These are phyloP conservation scores for Leptopterna dolabrata DNA, from an alignment of 2,888 invertebrate genomes.

Conservation along the genomic window DNA sequence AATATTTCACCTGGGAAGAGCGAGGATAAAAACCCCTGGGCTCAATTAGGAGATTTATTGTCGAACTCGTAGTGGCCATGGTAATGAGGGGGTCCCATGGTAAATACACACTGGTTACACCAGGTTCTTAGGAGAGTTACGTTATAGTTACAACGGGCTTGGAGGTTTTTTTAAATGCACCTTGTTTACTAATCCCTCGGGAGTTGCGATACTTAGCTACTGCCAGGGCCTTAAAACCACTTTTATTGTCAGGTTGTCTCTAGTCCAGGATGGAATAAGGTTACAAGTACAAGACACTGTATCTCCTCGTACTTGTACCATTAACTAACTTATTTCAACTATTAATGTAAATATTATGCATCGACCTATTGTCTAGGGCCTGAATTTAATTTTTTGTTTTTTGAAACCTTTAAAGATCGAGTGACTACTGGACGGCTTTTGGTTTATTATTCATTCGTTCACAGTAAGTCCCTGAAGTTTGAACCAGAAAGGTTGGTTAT, in stretches of 20 bases:
- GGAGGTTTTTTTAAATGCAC: not conserved
- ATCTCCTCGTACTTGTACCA: too few species aligned
- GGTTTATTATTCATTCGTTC: too few species aligned
- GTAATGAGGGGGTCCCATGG: not conserved
- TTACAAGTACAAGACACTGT: not conserved
- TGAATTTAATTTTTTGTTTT: too few species aligned
- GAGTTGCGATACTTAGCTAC: not conserved
- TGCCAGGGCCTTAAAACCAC: not conserved
- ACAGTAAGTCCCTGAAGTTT: too few species aligned
- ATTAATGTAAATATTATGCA: too few species aligned
- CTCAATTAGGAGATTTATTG: not conserved
- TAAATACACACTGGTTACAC: not conserved
- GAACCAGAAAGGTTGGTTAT: too few species aligned
- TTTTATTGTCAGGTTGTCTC: not conserved
- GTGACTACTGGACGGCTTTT: too few species aligned
- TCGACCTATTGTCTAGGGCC: too few species aligned
- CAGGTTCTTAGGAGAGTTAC: not conserved
- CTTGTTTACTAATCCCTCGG: conserved; percentile 8
- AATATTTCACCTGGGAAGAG: not conserved
- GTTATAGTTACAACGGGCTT: not conserved
- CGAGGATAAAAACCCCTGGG: not conserved
- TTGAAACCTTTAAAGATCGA: too few species aligned
- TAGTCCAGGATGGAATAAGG: not conserved
- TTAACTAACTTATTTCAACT: too few species aligned
- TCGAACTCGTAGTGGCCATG: not conserved